These are phyloP conservation scores for Epistrophe eligans DNA, from an alignment of 2,888 invertebrate genomes.

Conservation along the genomic window DNA sequence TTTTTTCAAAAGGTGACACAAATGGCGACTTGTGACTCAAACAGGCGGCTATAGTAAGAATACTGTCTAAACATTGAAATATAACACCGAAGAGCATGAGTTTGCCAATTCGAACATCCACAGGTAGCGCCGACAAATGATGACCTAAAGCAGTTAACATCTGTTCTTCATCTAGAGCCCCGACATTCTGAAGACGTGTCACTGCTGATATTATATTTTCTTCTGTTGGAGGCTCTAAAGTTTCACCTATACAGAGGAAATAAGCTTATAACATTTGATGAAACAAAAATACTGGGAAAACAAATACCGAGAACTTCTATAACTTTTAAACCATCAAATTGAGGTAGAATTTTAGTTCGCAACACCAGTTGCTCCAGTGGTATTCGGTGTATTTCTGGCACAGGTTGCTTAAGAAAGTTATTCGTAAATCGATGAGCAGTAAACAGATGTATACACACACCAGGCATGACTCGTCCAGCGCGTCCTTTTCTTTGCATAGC, in stretches of 20 bases:
- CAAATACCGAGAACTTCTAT: slow-evolving; percentile 79
- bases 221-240: slow-evolving; percentile 89
- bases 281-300: background rate
- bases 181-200: slow-evolving; percentile 89
- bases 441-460: slow-evolving; percentile 92
- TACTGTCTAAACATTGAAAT: slow-evolving; percentile 95
- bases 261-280: background rate
- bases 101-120: slow-evolving; percentile 96
- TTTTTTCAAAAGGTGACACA: slow-evolving; percentile 89
- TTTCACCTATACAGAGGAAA: slow-evolving; percentile 85
- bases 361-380: slow-evolving; percentile 93
- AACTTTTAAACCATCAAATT: slow-evolving; percentile 80
- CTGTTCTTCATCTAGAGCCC: slow-evolving; percentile 90
- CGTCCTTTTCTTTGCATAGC: slow-evolving; percentile 95
- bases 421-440: slow-evolving; percentile 89
- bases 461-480: slow-evolving; percentile 95
- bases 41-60: slow-evolving; percentile 94
- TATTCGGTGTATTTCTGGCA: slow-evolving; percentile 95
- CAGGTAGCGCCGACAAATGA: slow-evolving; percentile 94
- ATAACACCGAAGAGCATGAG: slow-evolving; percentile 96
- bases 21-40: slow-evolving; percentile 92
- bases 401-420: slow-evolving; percentile 89
- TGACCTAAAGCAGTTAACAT: slow-evolving; percentile 93
- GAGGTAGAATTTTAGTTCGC: slow-evolving; percentile 88
- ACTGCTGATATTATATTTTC: slow-evolving; percentile 89